Evolutionary conservation across 2,113 vertebrate species (phyloP).

Genomic region (Hippocampus mohnikei): DNA sequence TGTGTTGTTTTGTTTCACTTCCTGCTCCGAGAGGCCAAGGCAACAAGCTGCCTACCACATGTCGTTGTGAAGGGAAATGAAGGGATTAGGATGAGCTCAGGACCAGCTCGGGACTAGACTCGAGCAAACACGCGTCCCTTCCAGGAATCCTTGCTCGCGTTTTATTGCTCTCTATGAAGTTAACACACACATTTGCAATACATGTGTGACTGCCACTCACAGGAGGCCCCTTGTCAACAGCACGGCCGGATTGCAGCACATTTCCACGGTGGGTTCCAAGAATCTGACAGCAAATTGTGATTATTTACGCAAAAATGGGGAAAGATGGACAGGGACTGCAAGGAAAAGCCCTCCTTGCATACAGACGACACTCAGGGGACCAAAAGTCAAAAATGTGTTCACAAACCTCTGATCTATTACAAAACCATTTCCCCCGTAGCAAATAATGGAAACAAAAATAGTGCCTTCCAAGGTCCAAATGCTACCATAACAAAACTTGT

Average conservation of each 20-base stretch:
- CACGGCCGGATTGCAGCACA: neutral
- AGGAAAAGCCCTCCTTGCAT: neutral
- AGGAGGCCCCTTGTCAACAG: neutral
- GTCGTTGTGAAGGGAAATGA: conserved; percentile 32
- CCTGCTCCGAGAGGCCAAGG: conserved; percentile 22
- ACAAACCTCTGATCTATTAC: no score
- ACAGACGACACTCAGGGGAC: neutral
- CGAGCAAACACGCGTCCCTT: conserved; percentile 39
- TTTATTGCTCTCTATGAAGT: conserved; percentile 11
- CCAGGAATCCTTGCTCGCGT: conserved; percentile 42
- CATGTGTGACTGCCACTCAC: neutral
- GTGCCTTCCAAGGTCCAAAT: neutral
- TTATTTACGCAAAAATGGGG: neutral
- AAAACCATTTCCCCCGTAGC: neutral
- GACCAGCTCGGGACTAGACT: conserved; percentile 25
- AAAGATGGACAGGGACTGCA: neutral
- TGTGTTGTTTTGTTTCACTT: neutral
- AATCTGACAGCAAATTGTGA: neutral
- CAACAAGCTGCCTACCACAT: conserved; percentile 45
- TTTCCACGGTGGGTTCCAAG: neutral
- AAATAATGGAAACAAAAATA: neutral
- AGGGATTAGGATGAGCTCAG: conserved; percentile 37
- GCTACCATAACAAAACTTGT: neutral
- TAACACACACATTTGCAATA: neutral
- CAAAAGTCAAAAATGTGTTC: neutral